phyloP scores from a whole-genome alignment of 2,113 vertebrate species.

The Notechis scutatus region DNA sequence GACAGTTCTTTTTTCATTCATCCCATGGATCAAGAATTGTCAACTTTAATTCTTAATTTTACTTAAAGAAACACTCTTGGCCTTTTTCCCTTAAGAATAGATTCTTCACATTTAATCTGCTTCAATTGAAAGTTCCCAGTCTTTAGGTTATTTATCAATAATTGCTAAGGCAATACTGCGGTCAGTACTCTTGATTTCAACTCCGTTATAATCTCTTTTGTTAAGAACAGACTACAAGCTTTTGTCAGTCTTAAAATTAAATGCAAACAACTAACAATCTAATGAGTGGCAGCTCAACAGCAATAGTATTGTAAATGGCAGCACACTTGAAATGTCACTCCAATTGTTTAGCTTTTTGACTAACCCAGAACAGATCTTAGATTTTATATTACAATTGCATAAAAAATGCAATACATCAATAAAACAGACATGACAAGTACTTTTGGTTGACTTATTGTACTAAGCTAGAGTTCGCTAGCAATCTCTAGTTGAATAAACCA shows the following conservation, averaged over 20 bases:
- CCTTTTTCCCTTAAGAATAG: slow-evolving; percentile 41
- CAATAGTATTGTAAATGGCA: slow-evolving; percentile 9
- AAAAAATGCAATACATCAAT: neutral
- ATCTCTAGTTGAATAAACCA: neutral
- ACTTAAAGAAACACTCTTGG: slow-evolving; percentile 43
- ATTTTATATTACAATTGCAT: neutral
- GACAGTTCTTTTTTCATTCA: slow-evolving; percentile 43
- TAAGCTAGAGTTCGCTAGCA: neutral
- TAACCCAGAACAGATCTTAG: neutral
- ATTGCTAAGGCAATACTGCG: neutral
- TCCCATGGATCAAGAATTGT: slow-evolving; percentile 48
- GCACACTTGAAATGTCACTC: neutral
- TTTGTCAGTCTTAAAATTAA: neutral
- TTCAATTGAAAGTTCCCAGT: slow-evolving; percentile 38
- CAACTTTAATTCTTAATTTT: slow-evolving; percentile 50
- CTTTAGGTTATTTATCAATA: neutral
- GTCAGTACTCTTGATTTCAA: slow-evolving; percentile 13
- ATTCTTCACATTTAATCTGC: slow-evolving; percentile 43
- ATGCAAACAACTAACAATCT: neutral
- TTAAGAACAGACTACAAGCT: slow-evolving; percentile 21
- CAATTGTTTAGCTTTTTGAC: slow-evolving; percentile 1
- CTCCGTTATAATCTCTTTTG: neutral
- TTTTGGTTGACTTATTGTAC: neutral
- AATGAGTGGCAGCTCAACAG: slow-evolving; percentile 6
- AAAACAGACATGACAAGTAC: neutral